A percentile compares a stretch with the other conserved stretches of the same genome.
Conservation (phyloP, 1,140 invertebrate genomes). For the Battus philenor region DNA sequence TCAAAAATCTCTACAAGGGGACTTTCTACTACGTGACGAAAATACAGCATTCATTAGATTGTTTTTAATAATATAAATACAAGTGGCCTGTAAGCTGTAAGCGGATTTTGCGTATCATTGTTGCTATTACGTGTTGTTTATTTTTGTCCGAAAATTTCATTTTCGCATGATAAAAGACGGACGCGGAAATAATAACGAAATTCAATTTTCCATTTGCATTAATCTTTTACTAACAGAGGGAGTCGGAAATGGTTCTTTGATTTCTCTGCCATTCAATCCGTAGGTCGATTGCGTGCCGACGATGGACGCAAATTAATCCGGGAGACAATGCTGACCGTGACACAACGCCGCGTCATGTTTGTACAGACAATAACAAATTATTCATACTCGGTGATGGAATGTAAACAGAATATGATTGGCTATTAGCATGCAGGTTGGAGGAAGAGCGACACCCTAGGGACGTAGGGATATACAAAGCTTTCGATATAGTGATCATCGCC, state of each 20-base stretch:
- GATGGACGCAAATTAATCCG: constrained; percentile 60
- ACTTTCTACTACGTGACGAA: too few relatives aligned
- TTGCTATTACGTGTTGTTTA: constrained; percentile 5
- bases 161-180: constrained; percentile 14
- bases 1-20: too few relatives aligned
- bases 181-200: constrained; percentile 19
- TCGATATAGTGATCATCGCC: constrained; percentile 52
- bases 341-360: constrained; percentile 52
- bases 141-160: constrained; percentile 7
- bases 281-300: constrained; percentile 35
- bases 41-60: too few relatives aligned
- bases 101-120: too few relatives aligned
- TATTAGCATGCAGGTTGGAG: constrained; percentile 60
- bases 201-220: constrained; percentile 29
- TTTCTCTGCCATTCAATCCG: constrained; percentile 47
- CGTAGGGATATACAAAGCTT: constrained; percentile 24
- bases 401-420: constrained; percentile 76
- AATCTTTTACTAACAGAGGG: constrained; percentile 44
- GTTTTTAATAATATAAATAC: too few relatives aligned
- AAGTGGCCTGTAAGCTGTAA: too few relatives aligned
- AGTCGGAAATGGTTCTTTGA: constrained; percentile 44
- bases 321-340: constrained; percentile 67
- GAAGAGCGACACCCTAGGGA: constrained; percentile 35
- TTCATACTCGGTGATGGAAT: constrained; percentile 73
- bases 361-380: constrained; percentile 74